These are phyloP conservation scores for Papilio dardanus DNA, from an alignment of 1,140 invertebrate genomes.

Conservation along the genomic window DNA sequence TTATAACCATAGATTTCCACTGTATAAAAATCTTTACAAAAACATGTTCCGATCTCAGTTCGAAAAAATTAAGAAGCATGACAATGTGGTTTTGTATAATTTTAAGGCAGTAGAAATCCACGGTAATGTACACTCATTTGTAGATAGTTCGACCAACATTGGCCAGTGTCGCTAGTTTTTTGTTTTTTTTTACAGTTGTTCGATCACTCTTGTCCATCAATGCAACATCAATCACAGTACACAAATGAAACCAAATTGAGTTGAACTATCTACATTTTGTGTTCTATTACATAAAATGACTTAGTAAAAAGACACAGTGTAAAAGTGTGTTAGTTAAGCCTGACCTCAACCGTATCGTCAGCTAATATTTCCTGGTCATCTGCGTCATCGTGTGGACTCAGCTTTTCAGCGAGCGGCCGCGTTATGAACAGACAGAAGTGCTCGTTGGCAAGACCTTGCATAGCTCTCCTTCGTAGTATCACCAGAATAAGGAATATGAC, in stretches of 20 bases:
- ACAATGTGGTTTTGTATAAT: background rate
- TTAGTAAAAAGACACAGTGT: background rate
- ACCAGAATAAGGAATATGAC: conserved; percentile 86
- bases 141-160: background rate
- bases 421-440: conserved; percentile 68
- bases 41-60: background rate
- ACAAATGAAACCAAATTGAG: background rate
- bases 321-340: conserved; percentile 55
- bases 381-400: conserved; percentile 83
- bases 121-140: background rate
- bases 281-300: background rate
- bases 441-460: conserved; percentile 78
- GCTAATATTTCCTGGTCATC: conserved; percentile 73
- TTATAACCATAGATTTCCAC: background rate
- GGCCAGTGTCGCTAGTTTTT: background rate
- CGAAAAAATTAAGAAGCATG: background rate
- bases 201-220: background rate
- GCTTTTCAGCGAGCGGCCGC: conserved; percentile 76
- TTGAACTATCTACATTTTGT: background rate
- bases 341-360: conserved; percentile 73
- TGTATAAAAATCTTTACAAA: background rate
- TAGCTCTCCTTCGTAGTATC: conserved; percentile 83
- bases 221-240: background rate
- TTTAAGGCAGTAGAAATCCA: background rate
- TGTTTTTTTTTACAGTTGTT: background rate